These are phyloP conservation scores for Salvator merianae DNA, from an alignment of 2,113 vertebrate species.

Conservation along the genomic window DNA sequence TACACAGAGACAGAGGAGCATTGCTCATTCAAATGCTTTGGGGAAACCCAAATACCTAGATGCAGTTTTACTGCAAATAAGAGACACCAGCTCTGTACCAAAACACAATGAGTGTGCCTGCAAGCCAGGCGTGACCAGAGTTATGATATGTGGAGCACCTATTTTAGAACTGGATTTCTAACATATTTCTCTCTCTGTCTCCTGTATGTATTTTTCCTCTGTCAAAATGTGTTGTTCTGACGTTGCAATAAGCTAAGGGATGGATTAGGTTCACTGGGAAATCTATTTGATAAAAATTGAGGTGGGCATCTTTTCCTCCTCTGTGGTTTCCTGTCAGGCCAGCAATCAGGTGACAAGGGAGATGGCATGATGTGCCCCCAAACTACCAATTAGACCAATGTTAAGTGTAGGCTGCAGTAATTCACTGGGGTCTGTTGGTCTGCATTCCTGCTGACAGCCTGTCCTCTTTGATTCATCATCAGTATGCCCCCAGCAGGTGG, in stretches of 20 bases:
- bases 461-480: slow-evolving; percentile 22
- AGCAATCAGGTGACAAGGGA: neutral
- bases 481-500: neutral
- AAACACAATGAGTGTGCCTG: neutral
- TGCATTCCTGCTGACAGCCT: slow-evolving; percentile 18
- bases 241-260: neutral
- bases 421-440: neutral
- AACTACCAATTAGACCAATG: slow-evolving; percentile 10
- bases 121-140: neutral
- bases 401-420: neutral
- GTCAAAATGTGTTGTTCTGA: neutral
- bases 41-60: neutral
- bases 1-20: neutral
- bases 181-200: neutral
- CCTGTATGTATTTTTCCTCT: neutral
- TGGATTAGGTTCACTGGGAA: slow-evolving; percentile 2
- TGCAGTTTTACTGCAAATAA: neutral
- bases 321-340: slow-evolving; percentile 4
- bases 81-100: neutral
- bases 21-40: neutral
- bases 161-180: neutral
- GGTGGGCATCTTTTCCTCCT: neutral
- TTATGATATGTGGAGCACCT: neutral
- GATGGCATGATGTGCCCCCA: neutral
- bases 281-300: slow-evolving; percentile 15